Evolutionary conservation across 2,113 vertebrate species (phyloP), one percentile per base, ranked within the genome.

Genomic region (Psilopogon haemacephalus): DNA sequence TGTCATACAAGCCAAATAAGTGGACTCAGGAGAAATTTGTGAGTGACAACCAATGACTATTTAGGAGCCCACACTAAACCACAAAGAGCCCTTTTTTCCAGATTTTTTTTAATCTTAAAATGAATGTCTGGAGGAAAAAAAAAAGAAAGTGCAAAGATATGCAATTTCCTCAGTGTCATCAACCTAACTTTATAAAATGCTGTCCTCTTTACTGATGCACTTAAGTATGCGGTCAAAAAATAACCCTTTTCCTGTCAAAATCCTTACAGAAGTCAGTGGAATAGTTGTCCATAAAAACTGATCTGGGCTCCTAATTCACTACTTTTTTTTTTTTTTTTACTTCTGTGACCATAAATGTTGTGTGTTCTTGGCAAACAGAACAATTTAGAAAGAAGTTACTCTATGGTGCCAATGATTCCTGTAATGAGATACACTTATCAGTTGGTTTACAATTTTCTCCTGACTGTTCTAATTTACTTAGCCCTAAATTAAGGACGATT

Each of bases 391-490:
- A 93, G 67, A 89, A 91, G 82, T 50, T 92, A 52, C 35, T 89
- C 74, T 64, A 8, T 28, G 74, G 42, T 83, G 88, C 56, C 92
- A 74, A 21, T 46, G 74, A 86, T 69, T 84, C 60, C 60, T 89
- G 88, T 91, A 90, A 94, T 80, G 92, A 92, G 68, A 70, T 82
- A 81, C 40, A 94, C 63, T 95, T 91, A 90, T 55, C 78, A 55
- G 60, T 33, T 94, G 86, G 92, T 90, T 94, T 95, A 93, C 54
- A 26, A 88, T 89, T 89, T 96, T 93, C 75, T 89, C 70, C 89
- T 92, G 78, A 62, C 65, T 83, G 38, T 69, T 95, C 73, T 91
- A 84, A 93, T 94, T 88, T 83, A 88, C 77, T 87, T 82, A 73
- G 68, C 42, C 88, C 40, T 92, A 89, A 80, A 55, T 88, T 91